Evolutionary conservation across 2,113 vertebrate species (phyloP).

Genomic region (Muscicapa adusta): DNA sequence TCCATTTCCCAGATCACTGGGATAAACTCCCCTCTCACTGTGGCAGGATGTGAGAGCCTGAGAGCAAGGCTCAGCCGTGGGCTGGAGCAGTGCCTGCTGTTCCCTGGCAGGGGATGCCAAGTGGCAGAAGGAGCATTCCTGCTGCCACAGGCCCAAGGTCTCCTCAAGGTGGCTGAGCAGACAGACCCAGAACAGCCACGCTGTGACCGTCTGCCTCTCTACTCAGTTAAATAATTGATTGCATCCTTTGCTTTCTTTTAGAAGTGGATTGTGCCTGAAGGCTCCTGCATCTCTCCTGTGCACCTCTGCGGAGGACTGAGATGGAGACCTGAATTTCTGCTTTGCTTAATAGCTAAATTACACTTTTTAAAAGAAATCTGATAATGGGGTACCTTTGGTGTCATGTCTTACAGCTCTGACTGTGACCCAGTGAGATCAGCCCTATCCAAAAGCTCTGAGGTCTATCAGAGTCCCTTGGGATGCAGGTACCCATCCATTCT

Average conservation of each 20-base stretch:
- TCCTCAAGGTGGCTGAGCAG: slow-evolving; percentile 26
- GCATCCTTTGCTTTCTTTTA: neutral
- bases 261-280: neutral
- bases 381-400: neutral
- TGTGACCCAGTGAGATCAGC: neutral
- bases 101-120: neutral
- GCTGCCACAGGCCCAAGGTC: neutral
- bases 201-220: neutral
- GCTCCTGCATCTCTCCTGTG: neutral
- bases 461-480: neutral
- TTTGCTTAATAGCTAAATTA: neutral
- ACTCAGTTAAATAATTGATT: slow-evolving; percentile 1
- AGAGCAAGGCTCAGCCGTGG: accelerated
- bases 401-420: neutral
- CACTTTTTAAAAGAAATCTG: neutral
- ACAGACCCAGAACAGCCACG: neutral
- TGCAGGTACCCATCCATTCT: neutral
- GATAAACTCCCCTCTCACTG: neutral
- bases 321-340: neutral
- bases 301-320: neutral
- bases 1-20: neutral
- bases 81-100: accelerated
- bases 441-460: neutral
- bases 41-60: neutral
- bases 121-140: neutral